Evolutionary conservation across 2,888 invertebrate species (phyloP).

Genomic region (Dromius quadrimaculatus): DNA sequence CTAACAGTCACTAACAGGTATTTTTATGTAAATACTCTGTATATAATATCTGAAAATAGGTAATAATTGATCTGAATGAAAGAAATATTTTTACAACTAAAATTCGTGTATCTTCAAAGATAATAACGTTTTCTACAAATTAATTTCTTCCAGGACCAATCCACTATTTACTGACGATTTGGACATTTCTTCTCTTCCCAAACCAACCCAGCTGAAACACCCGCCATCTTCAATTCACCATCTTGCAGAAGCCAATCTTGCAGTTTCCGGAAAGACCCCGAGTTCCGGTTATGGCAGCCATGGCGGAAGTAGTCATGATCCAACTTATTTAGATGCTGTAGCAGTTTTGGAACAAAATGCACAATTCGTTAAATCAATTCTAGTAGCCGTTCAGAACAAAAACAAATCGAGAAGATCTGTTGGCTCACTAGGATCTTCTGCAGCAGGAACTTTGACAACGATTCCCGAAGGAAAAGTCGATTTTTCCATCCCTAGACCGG

Average conservation of each 20-base stretch:
- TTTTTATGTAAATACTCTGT: no score
- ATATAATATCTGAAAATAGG: no score
- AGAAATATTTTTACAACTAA: no score
- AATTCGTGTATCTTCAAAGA: no score
- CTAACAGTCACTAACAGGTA: no score
- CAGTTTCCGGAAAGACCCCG: constrained; percentile 53
- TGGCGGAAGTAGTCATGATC: constrained; percentile 59
- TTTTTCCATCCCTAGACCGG: constrained; percentile 64
- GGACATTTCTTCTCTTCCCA: constrained; percentile 32
- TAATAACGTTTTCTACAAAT: no score
- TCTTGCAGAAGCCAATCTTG: constrained; percentile 1
- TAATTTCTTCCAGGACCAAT: constrained; percentile 62
- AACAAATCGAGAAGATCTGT: constrained; percentile 57
- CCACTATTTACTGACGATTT: constrained; percentile 63
- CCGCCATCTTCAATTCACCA: constrained; percentile 43
- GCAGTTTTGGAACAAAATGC: constrained; percentile 64
- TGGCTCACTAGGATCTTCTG: constrained; percentile 57
- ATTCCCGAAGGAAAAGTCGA: constrained; percentile 68
- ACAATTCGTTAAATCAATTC: constrained; percentile 64
- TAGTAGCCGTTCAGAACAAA: constrained; percentile 59
- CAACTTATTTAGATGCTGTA: constrained; percentile 59
- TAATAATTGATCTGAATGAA: no score
- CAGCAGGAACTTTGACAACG: constrained; percentile 64
- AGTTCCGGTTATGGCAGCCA: constrained; percentile 65
- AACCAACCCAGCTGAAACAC: constrained; percentile 23